phyloP scores from a whole-genome alignment of 2,113 vertebrate species.

The Centropus bengalensis region DNA sequence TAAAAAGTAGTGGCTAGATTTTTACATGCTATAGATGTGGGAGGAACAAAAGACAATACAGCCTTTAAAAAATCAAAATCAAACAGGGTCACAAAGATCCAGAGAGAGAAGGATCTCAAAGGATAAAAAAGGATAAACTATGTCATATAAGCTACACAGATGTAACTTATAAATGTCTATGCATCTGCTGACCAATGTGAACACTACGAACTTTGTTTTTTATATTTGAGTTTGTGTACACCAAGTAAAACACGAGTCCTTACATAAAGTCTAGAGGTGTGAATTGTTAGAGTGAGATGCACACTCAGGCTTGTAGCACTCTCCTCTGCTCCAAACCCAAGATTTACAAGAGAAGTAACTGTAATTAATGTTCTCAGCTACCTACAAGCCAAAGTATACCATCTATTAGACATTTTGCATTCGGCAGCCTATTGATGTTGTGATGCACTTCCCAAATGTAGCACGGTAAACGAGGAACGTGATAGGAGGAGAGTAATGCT shows the following conservation, averaged over 20 bases:
- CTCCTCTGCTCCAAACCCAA: neutral
- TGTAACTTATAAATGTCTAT: neutral
- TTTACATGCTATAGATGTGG: neutral
- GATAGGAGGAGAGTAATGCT: accelerated
- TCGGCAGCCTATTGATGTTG: neutral
- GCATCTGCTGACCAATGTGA: neutral
- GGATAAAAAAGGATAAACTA: neutral
- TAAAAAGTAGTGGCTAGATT: neutral
- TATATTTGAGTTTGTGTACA: neutral
- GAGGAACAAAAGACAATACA: neutral
- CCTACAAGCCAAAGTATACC: neutral
- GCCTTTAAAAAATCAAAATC: neutral
- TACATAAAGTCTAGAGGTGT: neutral
- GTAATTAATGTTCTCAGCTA: neutral
- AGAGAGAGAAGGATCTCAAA: neutral
- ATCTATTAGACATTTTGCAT: neutral
- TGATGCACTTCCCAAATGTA: neutral
- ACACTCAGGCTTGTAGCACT: neutral
- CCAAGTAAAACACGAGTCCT: neutral
- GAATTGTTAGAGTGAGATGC: neutral
- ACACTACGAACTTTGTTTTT: neutral
- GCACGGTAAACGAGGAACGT: neutral
- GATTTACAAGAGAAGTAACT: neutral
- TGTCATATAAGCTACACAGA: neutral
- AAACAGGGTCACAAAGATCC: neutral